Base-by-base conservation (phyloP, 2,888 invertebrate species). In the Trypoxylon attenuatum region DNA sequence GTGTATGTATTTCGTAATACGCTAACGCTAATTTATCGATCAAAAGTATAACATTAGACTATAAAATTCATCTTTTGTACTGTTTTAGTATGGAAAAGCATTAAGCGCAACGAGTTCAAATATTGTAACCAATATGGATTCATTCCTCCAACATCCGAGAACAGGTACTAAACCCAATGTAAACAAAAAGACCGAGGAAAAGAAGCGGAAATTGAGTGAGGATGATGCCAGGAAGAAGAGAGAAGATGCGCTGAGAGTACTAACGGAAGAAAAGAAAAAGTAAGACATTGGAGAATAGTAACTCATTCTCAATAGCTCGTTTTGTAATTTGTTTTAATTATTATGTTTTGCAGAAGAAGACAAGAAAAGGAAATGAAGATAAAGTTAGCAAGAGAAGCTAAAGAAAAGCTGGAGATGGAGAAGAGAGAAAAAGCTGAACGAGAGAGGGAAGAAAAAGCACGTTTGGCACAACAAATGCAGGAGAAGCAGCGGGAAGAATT, bases 351-450 rank as follows among this genome's bases (percentile, higher is more conserved):
- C 22, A 87, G 87, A 56, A 87, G 84, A 64, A 88, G 91, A 1
- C 90, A 91, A 76, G 89, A 90, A 69, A 91, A 91, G 86, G 90
- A 89, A 88, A 87, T 43, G 85, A 90, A 90, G 1, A 91, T 90
- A 0, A 89, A 87, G 0, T 87, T 89, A 1, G 89, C 88, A 0
- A 67, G 84, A 1, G 89, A 89, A 5, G 82, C 89, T 1, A 86
- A 84, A 69, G 89, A 90, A 78, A 89, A 88, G 56, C 87, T 88
- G 82, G 84, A 85, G 21, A 64, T 79, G 68, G 89, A 89, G 62
- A 88, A 87, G 70, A 86, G 89, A 58, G 62, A 87, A 38, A 88
- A 84, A 71, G 86, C 85, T 16, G 89, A 88, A 70, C 87, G 81
- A 65, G 87, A 88, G 50, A 84, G 87, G 21, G 89, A 85, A 61